Evolutionary conservation across 2,888 invertebrate species (phyloP).

Genomic region (Lathronympha strigana): DNA sequence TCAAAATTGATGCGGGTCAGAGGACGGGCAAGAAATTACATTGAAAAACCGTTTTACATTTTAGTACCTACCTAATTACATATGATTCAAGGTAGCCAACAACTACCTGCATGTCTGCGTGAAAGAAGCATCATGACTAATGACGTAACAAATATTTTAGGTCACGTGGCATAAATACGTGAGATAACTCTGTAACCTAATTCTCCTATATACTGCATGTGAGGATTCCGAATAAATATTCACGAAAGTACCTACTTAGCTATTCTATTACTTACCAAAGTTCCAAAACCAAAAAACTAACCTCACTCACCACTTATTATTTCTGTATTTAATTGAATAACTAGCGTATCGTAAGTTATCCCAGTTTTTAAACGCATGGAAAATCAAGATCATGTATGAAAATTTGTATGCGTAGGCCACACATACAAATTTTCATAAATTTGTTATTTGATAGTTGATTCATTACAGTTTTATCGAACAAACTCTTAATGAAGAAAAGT

Average conservation of each 20-base stretch:
- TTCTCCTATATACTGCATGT: too few species aligned
- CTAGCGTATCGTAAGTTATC: too few species aligned
- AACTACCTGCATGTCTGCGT: background rate
- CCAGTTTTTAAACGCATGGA: too few species aligned
- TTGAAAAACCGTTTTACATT: constrained; percentile 39
- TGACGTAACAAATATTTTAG: background rate
- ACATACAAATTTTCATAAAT: too few species aligned
- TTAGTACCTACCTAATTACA: constrained; percentile 16
- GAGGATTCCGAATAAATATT: too few species aligned
- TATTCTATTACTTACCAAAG: too few species aligned
- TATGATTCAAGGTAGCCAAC: constrained; percentile 3
- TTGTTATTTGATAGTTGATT: background rate
- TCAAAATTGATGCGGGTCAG: constrained; percentile 53
- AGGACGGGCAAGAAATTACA: constrained; percentile 30
- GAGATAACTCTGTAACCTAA: background rate
- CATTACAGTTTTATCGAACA: constrained; percentile 14
- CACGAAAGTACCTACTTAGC: too few species aligned
- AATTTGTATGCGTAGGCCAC: too few species aligned
- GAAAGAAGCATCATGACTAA: background rate
- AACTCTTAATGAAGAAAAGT: background rate
- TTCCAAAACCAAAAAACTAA: too few species aligned
- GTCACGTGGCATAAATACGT: background rate
- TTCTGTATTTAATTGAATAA: too few species aligned
- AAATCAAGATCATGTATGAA: too few species aligned
- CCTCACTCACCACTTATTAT: too few species aligned